Conservation (phyloP, 1,140 invertebrate species). For the Drosophila sucinea region DNA sequence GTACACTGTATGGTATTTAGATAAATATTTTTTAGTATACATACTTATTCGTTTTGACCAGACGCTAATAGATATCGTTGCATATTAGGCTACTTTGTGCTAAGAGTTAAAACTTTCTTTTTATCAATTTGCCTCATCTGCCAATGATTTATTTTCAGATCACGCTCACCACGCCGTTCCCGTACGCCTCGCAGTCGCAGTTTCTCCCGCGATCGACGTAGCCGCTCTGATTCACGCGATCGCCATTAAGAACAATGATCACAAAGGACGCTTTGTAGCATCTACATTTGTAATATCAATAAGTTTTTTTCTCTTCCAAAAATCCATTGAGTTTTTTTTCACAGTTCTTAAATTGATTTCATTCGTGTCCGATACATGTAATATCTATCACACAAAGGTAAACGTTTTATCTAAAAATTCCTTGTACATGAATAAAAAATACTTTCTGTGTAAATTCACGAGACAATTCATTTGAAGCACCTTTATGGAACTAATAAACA, state of each 20-base stretch:
- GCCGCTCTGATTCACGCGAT: slow-evolving; percentile 56
- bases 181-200: slow-evolving; percentile 61
- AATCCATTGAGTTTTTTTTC: background rate
- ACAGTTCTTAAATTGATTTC: background rate
- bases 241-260: slow-evolving; percentile 48
- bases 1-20: slow-evolving; percentile 22
- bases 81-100: background rate
- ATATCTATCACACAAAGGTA: slow-evolving; percentile 1
- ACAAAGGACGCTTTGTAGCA: slow-evolving; percentile 39
- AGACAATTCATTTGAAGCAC: background rate
- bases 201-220: slow-evolving; percentile 57
- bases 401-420: slow-evolving; percentile 22
- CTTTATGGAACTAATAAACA: background rate
- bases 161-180: slow-evolving; percentile 58
- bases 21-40: background rate
- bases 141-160: slow-evolving; percentile 48
- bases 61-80: slow-evolving; percentile 24
- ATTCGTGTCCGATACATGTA: background rate
- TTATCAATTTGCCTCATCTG: slow-evolving; percentile 20
- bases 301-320: background rate
- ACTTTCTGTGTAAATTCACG: slow-evolving; percentile 2
- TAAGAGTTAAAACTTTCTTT: background rate
- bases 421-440: slow-evolving; percentile 37
- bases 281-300: slow-evolving; percentile 5
- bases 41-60: slow-evolving; percentile 3